Base-by-base conservation (phyloP, 2,797 vertebrate genomes). In the Lutjanus campechanus region DNA sequence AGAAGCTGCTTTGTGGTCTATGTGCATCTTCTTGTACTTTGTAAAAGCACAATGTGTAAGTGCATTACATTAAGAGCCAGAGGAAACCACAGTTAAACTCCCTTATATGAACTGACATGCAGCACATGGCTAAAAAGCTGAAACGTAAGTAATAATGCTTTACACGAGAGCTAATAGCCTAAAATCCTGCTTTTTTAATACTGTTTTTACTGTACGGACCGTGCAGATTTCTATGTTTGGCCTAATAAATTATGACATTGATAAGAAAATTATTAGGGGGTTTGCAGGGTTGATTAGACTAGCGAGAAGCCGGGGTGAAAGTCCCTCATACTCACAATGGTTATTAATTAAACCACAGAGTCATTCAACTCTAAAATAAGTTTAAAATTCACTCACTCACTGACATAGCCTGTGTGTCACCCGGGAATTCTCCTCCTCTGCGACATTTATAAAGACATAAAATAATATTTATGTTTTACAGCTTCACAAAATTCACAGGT, bases 341-440 rank as follows among this genome's bases (percentile, higher is more conserved):
- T 71, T 29, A 68, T 82, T 81, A 73, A 76, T 85, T 76, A 80
- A 62, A 59, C 20, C 66, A 47, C 13, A 5, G n/a, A 70, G 54
- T 70, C 29, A 67, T 53, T 82, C 68, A 83, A 73, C 61, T 56
- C 65, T 12, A 66, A 73, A 59, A 47, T 56, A 70, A 11, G 41
- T 73, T 81, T 74, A 44, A 76, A 84, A 79, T 71, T 36, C 43
- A 69, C n/a, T 63, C 49, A 60, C 16, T 77, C 70, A 69, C 11
- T 59, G 22, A 13, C 20, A 12, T 51, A 65, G 50, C 47, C 9
- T 56, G 53, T 46, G 55, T 4, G 15, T 49, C 56, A 19, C 11
- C 49, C 9, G 22, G 67, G 36, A 68, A 43, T 22, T 47, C 12
- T 22, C 4, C 10, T 59, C 43, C 61, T 22, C 3, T 12, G 44